phyloP scores from a whole-genome alignment of 2,888 invertebrate genomes.

The Teleiodes luculella region DNA sequence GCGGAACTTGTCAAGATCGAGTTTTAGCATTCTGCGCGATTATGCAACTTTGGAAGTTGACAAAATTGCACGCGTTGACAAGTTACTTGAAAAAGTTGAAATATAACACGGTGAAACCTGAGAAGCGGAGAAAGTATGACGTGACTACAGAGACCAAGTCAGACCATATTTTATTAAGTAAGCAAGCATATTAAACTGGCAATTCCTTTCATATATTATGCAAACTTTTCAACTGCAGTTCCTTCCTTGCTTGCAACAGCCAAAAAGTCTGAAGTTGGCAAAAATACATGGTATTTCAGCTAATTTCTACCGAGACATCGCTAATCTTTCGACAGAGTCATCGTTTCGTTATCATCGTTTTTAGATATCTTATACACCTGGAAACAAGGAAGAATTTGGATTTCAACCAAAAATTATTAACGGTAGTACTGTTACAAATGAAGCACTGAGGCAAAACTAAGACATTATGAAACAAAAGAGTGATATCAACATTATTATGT shows the following conservation, averaged over 20 bases:
- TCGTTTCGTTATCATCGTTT: slow-evolving; percentile 25
- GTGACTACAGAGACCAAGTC: slow-evolving; percentile 30
- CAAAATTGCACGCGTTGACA: slow-evolving; percentile 51
- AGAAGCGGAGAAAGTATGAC: slow-evolving; percentile 56
- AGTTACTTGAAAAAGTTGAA: slow-evolving; percentile 52
- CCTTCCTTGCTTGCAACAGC: slow-evolving; percentile 21
- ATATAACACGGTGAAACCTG: slow-evolving; percentile 44
- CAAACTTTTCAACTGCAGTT: neutral
- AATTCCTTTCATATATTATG: neutral
- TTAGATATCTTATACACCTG: slow-evolving; percentile 16
- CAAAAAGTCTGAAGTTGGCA: slow-evolving; percentile 44
- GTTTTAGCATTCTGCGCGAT: slow-evolving; percentile 53
- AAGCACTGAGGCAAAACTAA: too few relatives aligned
- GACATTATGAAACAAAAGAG: slow-evolving; percentile 1
- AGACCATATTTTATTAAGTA: slow-evolving; percentile 31
- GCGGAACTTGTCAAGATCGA: slow-evolving; percentile 51
- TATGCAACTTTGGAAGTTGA: slow-evolving; percentile 60
- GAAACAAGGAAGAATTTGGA: slow-evolving; percentile 9
- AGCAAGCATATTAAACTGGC: slow-evolving; percentile 32
- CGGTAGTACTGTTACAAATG: neutral
- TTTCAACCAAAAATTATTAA: neutral
- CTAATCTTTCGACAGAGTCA: slow-evolving; percentile 34
- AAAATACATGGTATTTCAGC: slow-evolving; percentile 35
- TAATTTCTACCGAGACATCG: slow-evolving; percentile 36
- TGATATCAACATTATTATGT: neutral